Percentiles rank a stretch among this genome's conserved stretches.
phyloP scores from a whole-genome alignment of 2,888 invertebrate species.

The Ophonus ardosiacus region DNA sequence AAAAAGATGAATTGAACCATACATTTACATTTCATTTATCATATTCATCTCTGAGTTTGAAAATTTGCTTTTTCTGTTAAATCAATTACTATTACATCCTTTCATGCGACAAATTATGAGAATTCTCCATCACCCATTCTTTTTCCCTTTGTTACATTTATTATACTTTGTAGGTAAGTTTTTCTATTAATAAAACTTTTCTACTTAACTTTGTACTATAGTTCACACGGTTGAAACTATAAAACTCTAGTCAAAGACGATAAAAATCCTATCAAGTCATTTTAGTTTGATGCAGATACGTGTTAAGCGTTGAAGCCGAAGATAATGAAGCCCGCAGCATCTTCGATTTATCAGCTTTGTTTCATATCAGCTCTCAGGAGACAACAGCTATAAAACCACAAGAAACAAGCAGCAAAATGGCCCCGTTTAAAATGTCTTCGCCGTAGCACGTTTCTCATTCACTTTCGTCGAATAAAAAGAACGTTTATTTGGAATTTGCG shows the following conservation, averaged over 20 bases:
- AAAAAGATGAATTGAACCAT: neutral
- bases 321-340: constrained; percentile 1
- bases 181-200: constrained; percentile 46
- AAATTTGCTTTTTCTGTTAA: neutral
- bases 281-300: constrained; percentile 20
- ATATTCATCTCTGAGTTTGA: neutral
- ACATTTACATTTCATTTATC: neutral
- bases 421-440: constrained; percentile 56
- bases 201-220: constrained; percentile 20
- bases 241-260: constrained; percentile 32
- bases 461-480: constrained; percentile 55
- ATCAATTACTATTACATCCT: neutral
- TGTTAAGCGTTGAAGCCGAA: neutral
- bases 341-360: constrained; percentile 39
- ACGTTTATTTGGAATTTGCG: constrained; percentile 58
- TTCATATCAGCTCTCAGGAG: constrained; percentile 27
- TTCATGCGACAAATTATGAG: too few relatives aligned
- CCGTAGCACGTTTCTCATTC: constrained; percentile 59
- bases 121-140: neutral
- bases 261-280: constrained; percentile 29
- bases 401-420: constrained; percentile 43
- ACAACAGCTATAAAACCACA: constrained; percentile 41
- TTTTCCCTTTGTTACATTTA: constrained; percentile 16
- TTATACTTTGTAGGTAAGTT: constrained; percentile 31
- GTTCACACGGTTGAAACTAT: constrained; percentile 30